phyloP scores from a whole-genome alignment of 2,113 vertebrate genomes.

The Ailurus styani region DNA sequence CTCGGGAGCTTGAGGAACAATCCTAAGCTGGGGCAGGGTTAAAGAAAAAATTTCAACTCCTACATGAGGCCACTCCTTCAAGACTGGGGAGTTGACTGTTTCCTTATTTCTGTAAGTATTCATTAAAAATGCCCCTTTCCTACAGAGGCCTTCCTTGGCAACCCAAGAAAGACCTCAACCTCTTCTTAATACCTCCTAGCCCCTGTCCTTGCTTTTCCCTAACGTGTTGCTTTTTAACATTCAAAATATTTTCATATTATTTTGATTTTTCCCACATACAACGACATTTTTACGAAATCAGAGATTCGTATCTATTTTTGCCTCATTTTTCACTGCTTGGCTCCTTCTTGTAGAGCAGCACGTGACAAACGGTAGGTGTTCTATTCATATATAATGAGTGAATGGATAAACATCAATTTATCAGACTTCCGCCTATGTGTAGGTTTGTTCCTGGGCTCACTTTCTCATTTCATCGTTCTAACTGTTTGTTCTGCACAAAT shows the following conservation, averaged over 20 bases:
- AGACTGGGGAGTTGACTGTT: neutral
- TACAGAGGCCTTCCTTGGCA: neutral
- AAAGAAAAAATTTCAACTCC: neutral
- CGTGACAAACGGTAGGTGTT: neutral
- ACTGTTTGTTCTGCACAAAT: neutral
- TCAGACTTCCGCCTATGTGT: neutral
- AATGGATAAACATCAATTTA: neutral
- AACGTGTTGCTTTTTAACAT: neutral
- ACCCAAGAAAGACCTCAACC: neutral
- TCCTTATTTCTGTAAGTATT: neutral
- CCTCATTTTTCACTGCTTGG: neutral
- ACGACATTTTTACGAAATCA: neutral
- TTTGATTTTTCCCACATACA: neutral
- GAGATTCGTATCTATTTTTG: neutral
- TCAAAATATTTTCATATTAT: neutral
- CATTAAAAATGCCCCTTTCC: neutral
- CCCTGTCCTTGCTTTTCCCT: neutral
- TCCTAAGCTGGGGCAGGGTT: neutral
- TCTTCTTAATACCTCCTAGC: neutral
- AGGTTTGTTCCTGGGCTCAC: neutral
- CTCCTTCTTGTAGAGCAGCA: neutral
- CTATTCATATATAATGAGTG: neutral
- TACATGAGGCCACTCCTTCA: neutral
- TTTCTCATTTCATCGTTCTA: neutral
- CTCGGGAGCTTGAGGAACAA: neutral